phyloP scores from a whole-genome alignment of 1,140 invertebrate species.

The Leptinotarsa lineolata region DNA sequence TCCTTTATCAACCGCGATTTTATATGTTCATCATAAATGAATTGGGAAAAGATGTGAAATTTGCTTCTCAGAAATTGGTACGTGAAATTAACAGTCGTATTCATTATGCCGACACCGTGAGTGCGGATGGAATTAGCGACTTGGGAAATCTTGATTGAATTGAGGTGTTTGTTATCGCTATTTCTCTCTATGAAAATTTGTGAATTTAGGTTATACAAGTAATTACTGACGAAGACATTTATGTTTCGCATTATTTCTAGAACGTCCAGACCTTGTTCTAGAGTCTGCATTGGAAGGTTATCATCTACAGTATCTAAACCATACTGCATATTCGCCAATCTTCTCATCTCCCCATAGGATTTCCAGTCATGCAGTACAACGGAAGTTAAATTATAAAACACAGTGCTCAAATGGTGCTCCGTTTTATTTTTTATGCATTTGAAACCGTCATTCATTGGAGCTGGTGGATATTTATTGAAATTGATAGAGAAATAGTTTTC shows the following conservation, averaged over 20 bases:
- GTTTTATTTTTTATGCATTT: slow-evolving; percentile 64
- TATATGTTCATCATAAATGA: slow-evolving; percentile 97
- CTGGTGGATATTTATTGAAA: slow-evolving; percentile 46
- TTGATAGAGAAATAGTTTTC: slow-evolving; percentile 44
- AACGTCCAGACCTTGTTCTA: slow-evolving; percentile 98
- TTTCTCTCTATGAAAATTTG: slow-evolving; percentile 94
- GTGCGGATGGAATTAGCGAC: slow-evolving; percentile 97
- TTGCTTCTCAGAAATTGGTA: slow-evolving; percentile 96
- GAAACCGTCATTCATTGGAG: slow-evolving; percentile 42
- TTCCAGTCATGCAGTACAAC: slow-evolving; percentile 97
- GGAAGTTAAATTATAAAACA: slow-evolving; percentile 97
- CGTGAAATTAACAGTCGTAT: slow-evolving; percentile 95
- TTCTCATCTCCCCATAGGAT: slow-evolving; percentile 95
- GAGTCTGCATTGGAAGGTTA: slow-evolving; percentile 92
- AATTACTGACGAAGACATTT: slow-evolving; percentile 91
- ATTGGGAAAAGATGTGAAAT: slow-evolving; percentile 95
- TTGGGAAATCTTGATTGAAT: slow-evolving; percentile 94
- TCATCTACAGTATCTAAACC: slow-evolving; percentile 82
- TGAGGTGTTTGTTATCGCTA: slow-evolving; percentile 92
- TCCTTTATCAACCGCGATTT: slow-evolving; percentile 94
- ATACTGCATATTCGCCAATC: slow-evolving; percentile 86
- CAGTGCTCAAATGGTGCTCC: slow-evolving; percentile 91
- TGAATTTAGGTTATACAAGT: slow-evolving; percentile 95
- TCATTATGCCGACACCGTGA: slow-evolving; percentile 97
- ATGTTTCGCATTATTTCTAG: slow-evolving; percentile 98